Base-by-base conservation (phyloP, 2,888 invertebrate species). In the Cataglyphis livida region DNA sequence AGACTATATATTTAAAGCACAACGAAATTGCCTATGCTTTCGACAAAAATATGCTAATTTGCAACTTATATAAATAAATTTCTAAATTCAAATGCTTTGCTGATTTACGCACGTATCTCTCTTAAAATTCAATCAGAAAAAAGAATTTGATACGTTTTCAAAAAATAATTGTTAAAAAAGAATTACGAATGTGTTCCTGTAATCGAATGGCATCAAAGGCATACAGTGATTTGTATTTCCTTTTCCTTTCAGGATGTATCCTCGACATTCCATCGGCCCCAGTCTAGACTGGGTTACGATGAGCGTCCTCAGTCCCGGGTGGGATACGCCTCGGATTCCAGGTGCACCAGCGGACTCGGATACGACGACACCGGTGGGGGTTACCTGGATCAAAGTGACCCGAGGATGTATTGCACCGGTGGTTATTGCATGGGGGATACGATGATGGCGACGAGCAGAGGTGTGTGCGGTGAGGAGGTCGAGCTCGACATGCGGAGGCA, bases 401-500 rank as follows among this genome's bases (percentile, higher is more conserved):
- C 94, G 28, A 92, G 94, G 83, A 94, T 94, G 94, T 94, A 94
- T 90, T 94, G 94, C 90, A 94, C 94, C 66, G 92, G 94, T 82
- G 94, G 93, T 85, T 94, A 94, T 90, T 94, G 94, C 90, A 94
- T 94, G 94, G 94, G 94, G 84, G 94, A 94, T 87, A 94, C 94
- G 90, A 94, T 94, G 94, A 94, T 95, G 94, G 95, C 94, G 86
- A 93, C 93, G 87, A 93, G 93, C 89, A 93, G 95, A 88, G 95
- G 95, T 86, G 92, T 94, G 90, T 94, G 94, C 90, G 94, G 94
- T 85, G 94, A 96, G 95, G 96, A 96, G 94, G 95, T 98, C 93
- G 98, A 98, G 95, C 96, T 97, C 94, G 98, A 98, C 95, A 96
- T 98, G 95, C 96, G 98, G 94, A 96, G 97, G 95, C 98, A 98